Evolutionary conservation across 1,140 invertebrate genomes (phyloP), one percentile per base, ranked within the genome.

Genomic region (Triops longicaudatus): DNA sequence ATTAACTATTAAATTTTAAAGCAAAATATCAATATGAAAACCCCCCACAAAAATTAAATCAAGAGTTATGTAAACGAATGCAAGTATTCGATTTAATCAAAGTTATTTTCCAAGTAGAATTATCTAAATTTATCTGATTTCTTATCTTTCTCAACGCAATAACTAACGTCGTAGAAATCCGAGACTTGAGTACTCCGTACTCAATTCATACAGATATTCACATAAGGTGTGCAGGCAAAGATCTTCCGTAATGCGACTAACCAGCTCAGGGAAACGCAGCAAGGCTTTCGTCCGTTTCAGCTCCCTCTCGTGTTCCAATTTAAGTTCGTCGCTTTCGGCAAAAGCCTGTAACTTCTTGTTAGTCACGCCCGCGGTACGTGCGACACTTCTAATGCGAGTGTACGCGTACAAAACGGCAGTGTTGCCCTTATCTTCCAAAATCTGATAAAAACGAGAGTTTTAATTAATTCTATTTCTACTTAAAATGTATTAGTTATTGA

Each of bases 361-460:
- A 7, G 86, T 84, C 26, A 92, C 83, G 73, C 91, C 91, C 41
- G 91, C 92, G 77, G 88, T 94, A 77, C 95, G 87, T 1, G 92
- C 92, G 80, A 98, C 98, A 0, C 94, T 97, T 79, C 91, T 88
- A 80, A 99, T 99, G 75, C 98, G 88, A 4, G 96, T 98, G 76
- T 96, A 91, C 14, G 96, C 95, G 85, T 99, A 99, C 5, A 99
- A 84, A 0, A 98, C 97, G 1, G 98, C 98, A 6, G 98, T 99
- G 82, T 99, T 99, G 1, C 98, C 98, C 84, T 94, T 93, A 83
- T 99, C 98, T 81, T 99, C 97, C 42, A 99, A 86, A 98, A 99
- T 99, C 88, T 94, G 2, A 81, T 74, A 82, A 11, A 82, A 75
- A 76, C 37, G 78, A 71, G 27, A 78, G 12, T 41, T n/a, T 3